phyloP scores from a whole-genome alignment of 2,113 vertebrate species.

The Calonectris borealis region DNA sequence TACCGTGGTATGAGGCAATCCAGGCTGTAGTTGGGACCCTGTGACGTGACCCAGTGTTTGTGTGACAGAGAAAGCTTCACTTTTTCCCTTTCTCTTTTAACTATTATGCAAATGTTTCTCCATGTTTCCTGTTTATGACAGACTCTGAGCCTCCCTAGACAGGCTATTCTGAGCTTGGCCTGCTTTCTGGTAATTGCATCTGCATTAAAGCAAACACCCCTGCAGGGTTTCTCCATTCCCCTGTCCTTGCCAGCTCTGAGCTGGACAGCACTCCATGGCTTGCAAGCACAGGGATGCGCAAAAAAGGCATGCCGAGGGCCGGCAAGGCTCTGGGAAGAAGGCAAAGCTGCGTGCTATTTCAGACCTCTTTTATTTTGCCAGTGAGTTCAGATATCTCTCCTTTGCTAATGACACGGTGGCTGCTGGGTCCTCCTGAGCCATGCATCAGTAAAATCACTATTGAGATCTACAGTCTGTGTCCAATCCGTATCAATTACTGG shows the following conservation, averaged over 20 bases:
- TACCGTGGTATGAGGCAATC: not conserved
- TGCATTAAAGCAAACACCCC: conserved; percentile 54
- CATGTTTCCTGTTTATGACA: conserved; percentile 10
- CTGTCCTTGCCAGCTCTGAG: conserved; percentile 2
- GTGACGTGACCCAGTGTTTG: accelerated
- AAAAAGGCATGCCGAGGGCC: not conserved
- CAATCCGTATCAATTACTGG: not conserved
- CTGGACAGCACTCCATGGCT: not conserved
- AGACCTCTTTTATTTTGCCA: not conserved
- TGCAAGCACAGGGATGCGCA: not conserved
- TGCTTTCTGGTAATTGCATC: conserved; percentile 60
- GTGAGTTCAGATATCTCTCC: not conserved
- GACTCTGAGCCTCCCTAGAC: conserved; percentile 8
- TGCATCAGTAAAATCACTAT: not conserved
- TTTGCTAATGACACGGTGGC: not conserved
- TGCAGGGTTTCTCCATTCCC: conserved; percentile 35
- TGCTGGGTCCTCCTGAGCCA: not conserved
- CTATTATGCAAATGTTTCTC: not conserved
- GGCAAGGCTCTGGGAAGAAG: not conserved
- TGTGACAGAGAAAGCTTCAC: not conserved
- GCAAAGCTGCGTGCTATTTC: not conserved
- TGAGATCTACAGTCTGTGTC: not conserved
- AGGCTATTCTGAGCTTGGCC: conserved; percentile 44
- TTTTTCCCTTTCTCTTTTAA: not conserved
- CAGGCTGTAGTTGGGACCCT: not conserved